Base-by-base conservation (phyloP, 2,113 vertebrate genomes). In the Thinocorus orbignyianus region DNA sequence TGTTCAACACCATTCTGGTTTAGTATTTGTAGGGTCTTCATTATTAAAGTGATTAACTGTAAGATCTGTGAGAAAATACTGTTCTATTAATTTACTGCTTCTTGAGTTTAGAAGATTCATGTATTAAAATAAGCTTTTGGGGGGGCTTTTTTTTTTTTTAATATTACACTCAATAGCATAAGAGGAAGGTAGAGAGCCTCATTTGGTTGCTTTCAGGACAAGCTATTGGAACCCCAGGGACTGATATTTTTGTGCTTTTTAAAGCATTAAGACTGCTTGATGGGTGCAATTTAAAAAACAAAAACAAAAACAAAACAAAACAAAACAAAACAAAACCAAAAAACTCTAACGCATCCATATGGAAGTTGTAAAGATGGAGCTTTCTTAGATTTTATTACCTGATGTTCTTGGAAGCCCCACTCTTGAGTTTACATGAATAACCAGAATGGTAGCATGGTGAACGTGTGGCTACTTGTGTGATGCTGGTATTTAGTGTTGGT, bases 381-480 rank as follows among this genome's bases (percentile, higher is more conserved):
- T 86, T 77, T 88, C 17, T 33, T 70, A 22, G 46, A 28, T 91
- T 92, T 72, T 57, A 20, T 2, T 49, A 52, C 20, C 17, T 71
- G 23, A 46, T 70, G 46, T 55, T 81, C 69, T 72, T 78, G 5
- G 33, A 61, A 74, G 17, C 18, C 48, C 16, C 28, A 12, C 71
- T 88, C 22, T 16, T 79, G 17, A 54, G 15, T 8, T 76, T 77
- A 35, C 33, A 83, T 42, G 30, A 89, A 64, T 37, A 51, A 57
- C 10, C 28, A 76, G 74, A 81, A 46, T 17, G 5, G 25, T 39
- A 48, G 20, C 17, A 48, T 0, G 0, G 26, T 61, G 8, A 15
- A 15, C 6, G 5, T 31, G 7, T 48, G 14, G 12, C 31, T 33
- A 14, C 2, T 0, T 19, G 18, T 18, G 1, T 64, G 6, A 7